Base-by-base conservation (phyloP, 1,140 invertebrate species). In the Drosophila ficusphila region DNA sequence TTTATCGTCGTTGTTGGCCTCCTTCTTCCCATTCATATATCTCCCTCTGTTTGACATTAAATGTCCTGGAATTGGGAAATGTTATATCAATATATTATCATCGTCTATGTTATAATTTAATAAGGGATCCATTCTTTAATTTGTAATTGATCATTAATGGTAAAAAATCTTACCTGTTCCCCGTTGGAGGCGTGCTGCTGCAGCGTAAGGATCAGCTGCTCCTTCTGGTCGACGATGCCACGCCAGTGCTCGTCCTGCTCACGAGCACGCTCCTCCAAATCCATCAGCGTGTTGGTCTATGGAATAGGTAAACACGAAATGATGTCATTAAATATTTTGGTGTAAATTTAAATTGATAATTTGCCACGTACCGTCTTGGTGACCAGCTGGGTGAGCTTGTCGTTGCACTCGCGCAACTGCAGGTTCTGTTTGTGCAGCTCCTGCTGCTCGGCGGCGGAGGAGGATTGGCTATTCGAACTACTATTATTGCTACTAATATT, bases 351-450 rank as follows among this genome's bases (percentile, higher is more conserved):
- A n/a, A n/a, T n/a, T n/a, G n/a, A n/a, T n/a, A n/a, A n/a, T n/a
- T n/a, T n/a, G n/a, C n/a, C n/a, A 92, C 92, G 92, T 92, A 96
- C 95, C 72, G 95, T 96, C 77, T 96, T 95, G 41, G 94, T 93
- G 65, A 96, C 95, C 60, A 96, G 94, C 82, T 92, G 93, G 81
- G 96, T 95, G 77, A 96, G 96, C 90, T 96, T 94, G 31, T 93
- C 93, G 21, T 96, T 93, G 85, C 95, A 93, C 12, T 91, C 90
- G 75, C 95, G 94, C 58, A 96, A 90, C 67, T 94, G 93, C 79
- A 92, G 92, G 79, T 95, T 95, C 89, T 95, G 92, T 58, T 79
- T 77, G n/a, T 81, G 74, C 72, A 89, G 73, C 62, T 90, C 79
- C 42, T 78, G 60, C 61, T 89, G 83, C 78, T 88, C 60, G 27